phyloP scores from a whole-genome alignment of 2,888 invertebrate species.

The Plutella xylostella region DNA sequence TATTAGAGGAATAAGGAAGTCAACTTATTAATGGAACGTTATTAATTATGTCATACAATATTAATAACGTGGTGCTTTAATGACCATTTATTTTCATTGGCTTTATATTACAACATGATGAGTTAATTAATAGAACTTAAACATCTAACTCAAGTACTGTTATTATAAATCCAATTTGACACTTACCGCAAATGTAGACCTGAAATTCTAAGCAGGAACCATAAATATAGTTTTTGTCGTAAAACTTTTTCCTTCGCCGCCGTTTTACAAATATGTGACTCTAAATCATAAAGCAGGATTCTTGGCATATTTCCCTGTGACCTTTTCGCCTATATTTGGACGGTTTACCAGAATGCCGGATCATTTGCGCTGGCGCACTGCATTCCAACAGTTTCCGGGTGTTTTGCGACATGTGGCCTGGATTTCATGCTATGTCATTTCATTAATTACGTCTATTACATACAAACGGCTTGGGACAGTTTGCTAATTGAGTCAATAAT shows the following conservation, averaged over 20 bases:
- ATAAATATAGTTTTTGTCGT: constrained; percentile 7
- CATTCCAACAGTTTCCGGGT: background rate
- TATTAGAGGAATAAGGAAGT: constrained; percentile 37
- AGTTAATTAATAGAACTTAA: too few relatives aligned
- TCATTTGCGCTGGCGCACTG: constrained; percentile 13
- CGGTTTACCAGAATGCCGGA: constrained; percentile 35
- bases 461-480: too few relatives aligned
- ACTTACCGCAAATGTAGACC: too few relatives aligned
- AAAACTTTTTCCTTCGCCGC: constrained; percentile 6
- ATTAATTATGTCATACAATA: constrained; percentile 27
- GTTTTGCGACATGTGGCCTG: constrained; percentile 2
- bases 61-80: too few relatives aligned
- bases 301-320: constrained; percentile 26
- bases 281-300: constrained; percentile 47
- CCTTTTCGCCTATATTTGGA: constrained; percentile 33
- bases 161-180: too few relatives aligned
- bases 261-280: constrained; percentile 17
- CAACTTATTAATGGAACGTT: constrained; percentile 22
- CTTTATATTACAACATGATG: too few relatives aligned
- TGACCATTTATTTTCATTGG: too few relatives aligned
- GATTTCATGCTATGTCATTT: constrained; percentile 3
- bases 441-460: background rate
- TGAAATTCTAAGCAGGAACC: too few relatives aligned
- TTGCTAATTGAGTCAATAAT: too few relatives aligned
- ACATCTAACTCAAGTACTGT: too few relatives aligned